Base-by-base conservation (phyloP, 2,888 invertebrate species). In the Agriopis leucophaearia region DNA sequence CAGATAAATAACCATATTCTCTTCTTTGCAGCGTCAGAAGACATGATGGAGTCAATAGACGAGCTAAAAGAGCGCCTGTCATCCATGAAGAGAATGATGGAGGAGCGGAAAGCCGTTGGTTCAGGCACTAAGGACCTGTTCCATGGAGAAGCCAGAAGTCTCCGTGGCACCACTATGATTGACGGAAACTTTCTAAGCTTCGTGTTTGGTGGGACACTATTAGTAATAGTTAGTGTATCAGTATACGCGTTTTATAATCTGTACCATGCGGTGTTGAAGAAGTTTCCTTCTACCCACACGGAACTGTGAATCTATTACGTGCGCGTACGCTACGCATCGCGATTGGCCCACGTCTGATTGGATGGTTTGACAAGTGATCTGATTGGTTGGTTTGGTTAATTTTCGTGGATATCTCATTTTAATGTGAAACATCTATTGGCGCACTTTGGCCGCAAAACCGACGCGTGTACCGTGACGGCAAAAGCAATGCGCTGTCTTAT, bases 171-270 rank as follows among this genome's bases (percentile, higher is more conserved):
- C n/a, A 95, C 95, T 48, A 96, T 97, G 82, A 97, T 98, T 51
- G 97, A 97, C 81, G 97, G 96, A 0, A 97, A 96, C 82, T 97
- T 98, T 83, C 92, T 98, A 0, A 97, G 97, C 79, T 95, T 97
- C 77, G 97, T 98, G 45, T 98, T 98, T 80, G 97, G 96, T 0
- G 96, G 96, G 0, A 97, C 97, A 0, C 92, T 98, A 5, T 79
- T 96, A 10, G 96, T 97, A 51, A 97, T 98, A 66, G 87, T 97
- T 9, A 96, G 96, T 77, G 97, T 98, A 48, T 97, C 97, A 61
- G 94, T 96, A 0, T 97, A 97, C 81, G 97, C 98, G 0, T 98
- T 98, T 85, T 97, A 97, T 79, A 97, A 97, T 87, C 93, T 98
- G 0, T 88, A 88, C 62, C 81, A 85, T 18, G 88, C 88, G 3